A percentile compares a stretch with the other conserved stretches of the same genome.
phyloP scores from a whole-genome alignment of 2,797 vertebrate genomes.

The Anableps anableps region DNA sequence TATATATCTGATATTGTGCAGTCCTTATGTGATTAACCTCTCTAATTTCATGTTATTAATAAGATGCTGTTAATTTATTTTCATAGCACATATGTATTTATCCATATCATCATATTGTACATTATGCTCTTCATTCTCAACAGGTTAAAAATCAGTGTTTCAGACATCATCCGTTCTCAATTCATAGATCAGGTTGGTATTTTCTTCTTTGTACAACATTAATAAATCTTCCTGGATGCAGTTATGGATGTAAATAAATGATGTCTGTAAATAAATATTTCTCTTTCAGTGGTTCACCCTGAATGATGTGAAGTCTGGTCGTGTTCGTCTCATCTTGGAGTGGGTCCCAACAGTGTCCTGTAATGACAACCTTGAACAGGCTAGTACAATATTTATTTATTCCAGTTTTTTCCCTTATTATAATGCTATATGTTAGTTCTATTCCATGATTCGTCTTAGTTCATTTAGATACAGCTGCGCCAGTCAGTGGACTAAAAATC shows the following conservation, averaged over 20 bases:
- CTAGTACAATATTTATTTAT: slow-evolving; percentile 46
- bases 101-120: neutral
- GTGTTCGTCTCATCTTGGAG: slow-evolving; percentile 86
- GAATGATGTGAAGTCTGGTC: slow-evolving; percentile 87
- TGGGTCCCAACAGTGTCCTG: slow-evolving; percentile 79
- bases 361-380: slow-evolving; percentile 81
- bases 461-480: neutral
- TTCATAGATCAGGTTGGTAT: slow-evolving; percentile 80
- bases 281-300: slow-evolving; percentile 87
- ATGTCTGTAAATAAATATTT: neutral
- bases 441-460: neutral
- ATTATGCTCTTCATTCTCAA: slow-evolving; percentile 11
- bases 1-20: neutral
- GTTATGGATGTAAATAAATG: slow-evolving; percentile 6
- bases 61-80: neutral
- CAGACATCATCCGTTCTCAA: slow-evolving; percentile 80
- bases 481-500: neutral
- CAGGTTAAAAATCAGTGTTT: slow-evolving; percentile 84
- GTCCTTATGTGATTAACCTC: neutral
- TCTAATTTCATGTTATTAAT: neutral
- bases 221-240: neutral
- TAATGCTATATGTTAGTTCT: neutral
- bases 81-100: neutral
- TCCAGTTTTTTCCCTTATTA: neutral
- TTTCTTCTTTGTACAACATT: neutral